Evolutionary conservation across 2,888 invertebrate species (phyloP), one percentile per base, ranked within the genome.

Genomic region (Leptothorax acervorum): DNA sequence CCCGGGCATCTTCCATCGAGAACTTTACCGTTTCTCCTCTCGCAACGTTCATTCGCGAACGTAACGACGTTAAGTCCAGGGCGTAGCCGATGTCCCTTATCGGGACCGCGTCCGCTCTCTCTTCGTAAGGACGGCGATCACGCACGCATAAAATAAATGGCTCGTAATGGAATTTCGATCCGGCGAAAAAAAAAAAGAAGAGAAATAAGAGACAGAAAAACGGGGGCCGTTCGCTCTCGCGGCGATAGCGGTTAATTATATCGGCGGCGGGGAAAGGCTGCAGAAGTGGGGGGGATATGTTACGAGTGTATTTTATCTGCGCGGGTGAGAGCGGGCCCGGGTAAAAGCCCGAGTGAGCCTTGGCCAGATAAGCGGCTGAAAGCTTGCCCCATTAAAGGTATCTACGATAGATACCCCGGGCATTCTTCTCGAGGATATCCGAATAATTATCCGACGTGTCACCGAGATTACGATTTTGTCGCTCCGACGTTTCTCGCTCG

Each of bases 331-430:
- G 90, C 82, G 89, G 90, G 91, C 87, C 60, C 88, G 92, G 90
- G 93, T 94, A 94, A 94, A 91, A 93, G 93, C 93, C 92, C 90
- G 92, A 92, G 90, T 91, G 92, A 92, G 91, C 91, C 93, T 92
- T 90, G 91, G 90, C 88, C 90, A 93, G 94, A 94, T 94, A 94
- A 93, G 79, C 93, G 90, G 92, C 89, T 94, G 94, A 94, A 94
- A 94, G 94, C 94, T 93, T 94, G 94, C 93, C 92, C 94, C 94
- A 94, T 94, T 94, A 94, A 94, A 93, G 92, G 92, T 92, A 93
- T 93, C 93, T 93, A 23, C 23, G 23, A 23, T 23, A 92, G 93
- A 94, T 93, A 93, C 88, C 90, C 91, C 85, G 89, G 90, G 93
- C 93, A 92, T 93, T 93, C 92, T 93, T 92, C 92, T 92, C 91